These are phyloP conservation scores for Forficula auricularia DNA, from an alignment of 1,140 invertebrate species.

Conservation along the genomic window DNA sequence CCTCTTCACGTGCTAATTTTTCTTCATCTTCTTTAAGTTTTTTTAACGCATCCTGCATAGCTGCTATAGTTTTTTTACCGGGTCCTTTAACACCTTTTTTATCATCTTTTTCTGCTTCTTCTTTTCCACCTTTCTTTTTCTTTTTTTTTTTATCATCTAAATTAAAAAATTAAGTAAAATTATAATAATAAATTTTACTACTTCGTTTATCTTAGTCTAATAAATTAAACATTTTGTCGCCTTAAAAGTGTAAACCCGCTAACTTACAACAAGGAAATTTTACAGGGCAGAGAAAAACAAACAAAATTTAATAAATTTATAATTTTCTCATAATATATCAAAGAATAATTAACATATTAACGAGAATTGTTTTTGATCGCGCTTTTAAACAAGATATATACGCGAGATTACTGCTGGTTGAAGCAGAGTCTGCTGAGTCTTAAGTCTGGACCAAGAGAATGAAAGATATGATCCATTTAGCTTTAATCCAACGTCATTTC, in stretches of 20 bases:
- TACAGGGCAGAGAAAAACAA: slow-evolving; percentile 12
- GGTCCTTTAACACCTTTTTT: slow-evolving; percentile 39
- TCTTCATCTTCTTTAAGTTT: slow-evolving; percentile 85
- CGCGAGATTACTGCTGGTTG: too few species aligned
- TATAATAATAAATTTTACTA: slow-evolving; percentile 1
- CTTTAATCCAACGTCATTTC: too few species aligned
- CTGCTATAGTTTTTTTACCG: slow-evolving; percentile 56
- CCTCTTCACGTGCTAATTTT: slow-evolving; percentile 52
- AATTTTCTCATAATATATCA: background rate
- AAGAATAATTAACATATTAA: too few species aligned
- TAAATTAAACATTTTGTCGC: too few species aligned
- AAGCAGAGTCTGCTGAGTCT: too few species aligned
- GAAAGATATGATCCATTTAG: too few species aligned
- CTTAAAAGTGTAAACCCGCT: background rate
- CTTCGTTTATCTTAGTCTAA: slow-evolving; percentile 1
- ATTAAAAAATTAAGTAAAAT: slow-evolving; percentile 13
- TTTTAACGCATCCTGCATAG: slow-evolving; percentile 75
- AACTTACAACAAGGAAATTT: background rate
- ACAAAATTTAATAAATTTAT: background rate
- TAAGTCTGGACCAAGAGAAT: too few species aligned
- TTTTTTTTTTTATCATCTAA: slow-evolving; percentile 27
- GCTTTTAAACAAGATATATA: too few species aligned
- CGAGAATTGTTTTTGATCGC: too few species aligned
- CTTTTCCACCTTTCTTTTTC: slow-evolving; percentile 25
- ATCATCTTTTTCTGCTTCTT: slow-evolving; percentile 22